Evolutionary conservation across 2,888 invertebrate genomes (phyloP), one percentile per base, ranked within the genome.

Genomic region (Tenthredo amoena): DNA sequence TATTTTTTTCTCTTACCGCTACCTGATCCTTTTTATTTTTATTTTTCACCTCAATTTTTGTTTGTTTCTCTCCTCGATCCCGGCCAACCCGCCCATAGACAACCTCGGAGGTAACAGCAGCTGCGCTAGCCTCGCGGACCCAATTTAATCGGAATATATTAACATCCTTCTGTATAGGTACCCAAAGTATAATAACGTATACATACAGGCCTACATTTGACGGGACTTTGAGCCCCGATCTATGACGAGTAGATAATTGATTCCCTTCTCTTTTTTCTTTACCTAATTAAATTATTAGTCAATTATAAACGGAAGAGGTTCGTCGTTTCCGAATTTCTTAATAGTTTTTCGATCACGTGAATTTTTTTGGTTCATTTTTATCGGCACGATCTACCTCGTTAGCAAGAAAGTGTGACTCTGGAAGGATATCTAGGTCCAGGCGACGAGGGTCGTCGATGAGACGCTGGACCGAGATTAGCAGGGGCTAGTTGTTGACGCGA

Each of bases 341-440:
- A 68, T 34, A 31, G 5, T 34, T 31, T 68, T 31, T 34, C 68
- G 21, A 21, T 31, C 31, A 26, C 31, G 31, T 26, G 34, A 34
- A 71, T 18, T 47, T 37, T 21, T 43, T 50, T 15, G 10, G 7
- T 82, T 5, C 15, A 31, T 47, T 68, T 15, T 82, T 65, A 68
- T 83, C 83, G 68, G 18, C 6, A 47, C 43, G 31, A 91, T 91
- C 91, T 91, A 89, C 90, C 91, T 91, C 90, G 91, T 91, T 91
- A 91, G 91, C 89, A 88, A 87, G 87, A 87, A 88, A 89, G 90
- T 89, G 91, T 90, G 91, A 91, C 91, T 88, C 88, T 87, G 50
- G 7, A 3, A 55, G 77, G 40, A 74, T 77, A 47, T 85, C 85
- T 87, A 88, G 88, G 85, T 84, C 68, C 85, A 85, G 85, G 85